Conservation (phyloP, 2,797 vertebrate genomes). For the Poecilia gillii region DNA sequence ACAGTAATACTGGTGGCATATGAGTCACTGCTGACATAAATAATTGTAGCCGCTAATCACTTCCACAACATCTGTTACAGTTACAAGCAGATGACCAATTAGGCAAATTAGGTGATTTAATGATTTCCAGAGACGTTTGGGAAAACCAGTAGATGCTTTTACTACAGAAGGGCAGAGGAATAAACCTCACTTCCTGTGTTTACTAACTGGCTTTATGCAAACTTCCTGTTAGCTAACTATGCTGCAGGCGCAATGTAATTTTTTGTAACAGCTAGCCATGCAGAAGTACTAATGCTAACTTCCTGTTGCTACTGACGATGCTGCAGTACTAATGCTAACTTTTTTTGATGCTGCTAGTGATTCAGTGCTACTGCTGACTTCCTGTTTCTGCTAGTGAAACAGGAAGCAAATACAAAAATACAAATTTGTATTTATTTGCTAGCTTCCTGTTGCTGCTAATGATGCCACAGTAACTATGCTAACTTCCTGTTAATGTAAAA, state of each 20-base stretch:
- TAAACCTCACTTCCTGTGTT: background rate
- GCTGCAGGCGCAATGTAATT: background rate
- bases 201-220: background rate
- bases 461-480: background rate
- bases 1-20: background rate
- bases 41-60: background rate
- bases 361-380: background rate
- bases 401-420: background rate
- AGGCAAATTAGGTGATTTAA: background rate
- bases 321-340: background rate
- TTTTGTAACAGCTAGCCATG: background rate
- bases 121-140: background rate
- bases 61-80: background rate
- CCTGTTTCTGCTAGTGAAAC: background rate
- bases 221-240: background rate
- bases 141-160: background rate
- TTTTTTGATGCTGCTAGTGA: background rate
- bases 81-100: background rate
- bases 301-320: background rate
- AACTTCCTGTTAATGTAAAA: no score
- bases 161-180: no score
- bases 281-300: background rate
- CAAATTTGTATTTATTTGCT: background rate
- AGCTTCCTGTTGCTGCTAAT: background rate
- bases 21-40: slow-evolving; percentile 2